These are phyloP conservation scores for Pomatostomus ruficeps DNA, from an alignment of 2,113 vertebrate genomes.

Conservation along the genomic window DNA sequence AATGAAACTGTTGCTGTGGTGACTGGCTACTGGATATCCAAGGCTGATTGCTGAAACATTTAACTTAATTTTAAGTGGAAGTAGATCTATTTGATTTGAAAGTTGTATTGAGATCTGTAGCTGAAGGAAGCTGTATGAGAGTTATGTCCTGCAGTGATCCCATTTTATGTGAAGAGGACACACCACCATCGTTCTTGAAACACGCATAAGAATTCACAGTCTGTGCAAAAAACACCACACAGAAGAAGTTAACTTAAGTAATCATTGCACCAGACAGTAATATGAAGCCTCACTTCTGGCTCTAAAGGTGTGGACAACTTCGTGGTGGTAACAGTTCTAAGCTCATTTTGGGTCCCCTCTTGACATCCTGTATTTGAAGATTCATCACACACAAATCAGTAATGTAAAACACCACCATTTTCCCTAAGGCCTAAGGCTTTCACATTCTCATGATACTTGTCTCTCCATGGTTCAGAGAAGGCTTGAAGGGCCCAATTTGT, in stretches of 20 bases:
- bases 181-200: not conserved
- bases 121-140: not conserved
- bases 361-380: slow-evolving; percentile 20
- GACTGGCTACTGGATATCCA: not conserved
- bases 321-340: not conserved
- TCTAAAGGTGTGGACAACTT: not conserved
- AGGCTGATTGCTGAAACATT: not conserved
- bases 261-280: slow-evolving; percentile 72
- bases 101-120: not conserved
- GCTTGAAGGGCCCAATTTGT: not conserved
- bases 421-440: not conserved
- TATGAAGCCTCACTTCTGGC: slow-evolving; percentile 55
- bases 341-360: not conserved
- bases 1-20: not conserved
- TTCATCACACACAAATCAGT: not conserved
- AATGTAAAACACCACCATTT: not conserved
- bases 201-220: not conserved
- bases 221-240: not conserved
- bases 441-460: not conserved
- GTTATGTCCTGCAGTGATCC: not conserved
- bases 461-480: not conserved
- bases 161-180: not conserved
- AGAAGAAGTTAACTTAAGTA: slow-evolving; percentile 67
- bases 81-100: not conserved
- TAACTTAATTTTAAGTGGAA: not conserved